Percentiles rank a stretch among this genome's conserved stretches.
These are phyloP conservation scores for Drosophila varians DNA, from an alignment of 1,140 invertebrate species.

Conservation along the genomic window DNA sequence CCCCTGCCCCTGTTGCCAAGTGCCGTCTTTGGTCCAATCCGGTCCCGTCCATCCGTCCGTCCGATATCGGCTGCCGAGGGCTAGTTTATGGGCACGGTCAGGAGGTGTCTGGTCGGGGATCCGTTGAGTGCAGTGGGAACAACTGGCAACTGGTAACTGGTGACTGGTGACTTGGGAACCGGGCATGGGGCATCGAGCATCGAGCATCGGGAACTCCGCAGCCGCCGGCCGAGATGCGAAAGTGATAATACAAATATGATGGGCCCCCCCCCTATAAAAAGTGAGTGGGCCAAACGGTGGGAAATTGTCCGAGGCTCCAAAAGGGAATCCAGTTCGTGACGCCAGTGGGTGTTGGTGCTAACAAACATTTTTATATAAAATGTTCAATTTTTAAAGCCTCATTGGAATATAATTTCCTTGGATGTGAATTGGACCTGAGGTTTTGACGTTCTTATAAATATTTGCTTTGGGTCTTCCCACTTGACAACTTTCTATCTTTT, in stretches of 20 bases:
- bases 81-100: slow-evolving; percentile 46
- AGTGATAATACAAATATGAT: slow-evolving; percentile 50
- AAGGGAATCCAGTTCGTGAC: slow-evolving; percentile 29
- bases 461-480: background rate
- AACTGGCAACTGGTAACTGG: background rate
- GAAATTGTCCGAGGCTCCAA: slow-evolving; percentile 27
- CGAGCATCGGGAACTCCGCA: slow-evolving; percentile 26
- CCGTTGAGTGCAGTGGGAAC: slow-evolving; percentile 38
- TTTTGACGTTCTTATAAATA: too few relatives aligned
- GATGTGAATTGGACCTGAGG: background rate
- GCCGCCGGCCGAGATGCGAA: slow-evolving; percentile 40
- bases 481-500: background rate
- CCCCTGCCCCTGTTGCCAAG: slow-evolving; percentile 30
- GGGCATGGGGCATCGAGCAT: background rate
- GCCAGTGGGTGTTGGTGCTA: slow-evolving; percentile 18
- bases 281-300: slow-evolving; percentile 47
- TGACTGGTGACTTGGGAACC: background rate
- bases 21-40: slow-evolving; percentile 18
- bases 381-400: slow-evolving; percentile 24
- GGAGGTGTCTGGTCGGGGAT: slow-evolving; percentile 10
- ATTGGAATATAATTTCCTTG: background rate
- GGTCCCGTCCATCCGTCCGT: slow-evolving; percentile 2
- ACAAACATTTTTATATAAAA: slow-evolving; percentile 5
- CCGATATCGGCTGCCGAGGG: slow-evolving; percentile 34
- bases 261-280: slow-evolving; percentile 37